Evolutionary conservation across 2,113 vertebrate species (phyloP), one percentile per base, ranked within the genome.

Genomic region (Psilopsiagon aurifrons): DNA sequence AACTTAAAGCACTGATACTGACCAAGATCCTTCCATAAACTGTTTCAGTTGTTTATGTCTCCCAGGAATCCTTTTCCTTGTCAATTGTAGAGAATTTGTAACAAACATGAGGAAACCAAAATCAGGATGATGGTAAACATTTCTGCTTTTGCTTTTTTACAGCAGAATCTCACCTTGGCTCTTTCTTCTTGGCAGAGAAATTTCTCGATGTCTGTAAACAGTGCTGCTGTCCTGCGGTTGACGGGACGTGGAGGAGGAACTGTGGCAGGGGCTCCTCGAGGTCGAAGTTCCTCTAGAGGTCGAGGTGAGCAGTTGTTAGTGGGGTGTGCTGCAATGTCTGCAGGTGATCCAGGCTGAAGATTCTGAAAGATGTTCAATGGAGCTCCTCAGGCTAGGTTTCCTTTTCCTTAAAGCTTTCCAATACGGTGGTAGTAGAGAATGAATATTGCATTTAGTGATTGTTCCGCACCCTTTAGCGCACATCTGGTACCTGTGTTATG

Each of bases 131-230:
- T 27, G 29, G 0, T 37, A n/a, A 31, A 19, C 55, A 39, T 47
- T 81, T 29, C 7, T 57, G 12, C 1, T 28, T 31, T 46, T 57
- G 25, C 11, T 33, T 43, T 83, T 86, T 83, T 59, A 17, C 28
- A 70, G 11, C 18, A 6, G 4, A 22, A 79, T 84, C 73, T 97
- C 55, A 92, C 78, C 0, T 4, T 94, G 86, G 0, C 51, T 96
- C 55, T 92, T 79, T 90, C 71, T 82, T 95, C 84, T 97, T 97
- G 93, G 97, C 99, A 99, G 99, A 99, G 99, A 98, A 99, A 99
- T 98, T 99, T 99, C 98, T 99, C 99, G 73, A 99, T 99, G 98
- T 99, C 99, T 98, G 98, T 99, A 98, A 99, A 99, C 98, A 99
- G 99, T 98, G 98, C 99, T 47, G 99, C 99, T 91, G 99, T 99